Base-by-base conservation (phyloP, 2,113 vertebrate genomes). In the Colossoma macropomum region DNA sequence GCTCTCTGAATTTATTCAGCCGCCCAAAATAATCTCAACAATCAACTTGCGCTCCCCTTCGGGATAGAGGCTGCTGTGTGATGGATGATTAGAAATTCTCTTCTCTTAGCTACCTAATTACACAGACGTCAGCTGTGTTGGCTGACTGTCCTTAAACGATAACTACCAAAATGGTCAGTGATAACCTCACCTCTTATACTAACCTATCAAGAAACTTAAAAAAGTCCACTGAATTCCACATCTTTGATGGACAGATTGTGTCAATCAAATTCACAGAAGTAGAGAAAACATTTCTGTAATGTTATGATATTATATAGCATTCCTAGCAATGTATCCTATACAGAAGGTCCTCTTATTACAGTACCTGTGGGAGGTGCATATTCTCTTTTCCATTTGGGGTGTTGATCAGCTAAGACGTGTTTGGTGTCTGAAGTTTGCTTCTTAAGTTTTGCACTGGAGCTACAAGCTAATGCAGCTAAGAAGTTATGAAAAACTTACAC, bases 1-100 rank as follows among this genome's bases (percentile, higher is more conserved):
- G 86, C 79, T 87, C 72, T 78, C 70, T 70, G 79, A 78, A 84
- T 84, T 84, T 87, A 87, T 87, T 87, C 79, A 84, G 85, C 72
- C 78, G 41, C 65, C 62, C 50, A 17, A 84, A 52, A n/a, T 84
- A 84, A 84, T 80, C 82, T 84, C 45, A 84, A 87, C 66, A 60
- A 76, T 84, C 85, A 86, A 81, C 81, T 77, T 25, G 41, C 66
- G 65, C 71, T 84, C 74, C 60, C 66, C 60, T 73, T 73, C 32
- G 28, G 70, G 71, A 86, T 59, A 62, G 32, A 80, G 34, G 54
- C 41, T 76, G 81, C 28, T 56, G 38, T 60, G 72, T 60, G 70
- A 75, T 73, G 48, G 68, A 65, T 50, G 74, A 86, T 81, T 78
- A 59, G 85, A 62, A 75, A 84, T 82, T 84, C 68, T 81, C 79